phyloP scores from a whole-genome alignment of 2,888 invertebrate species.

The Brenthis ino region DNA sequence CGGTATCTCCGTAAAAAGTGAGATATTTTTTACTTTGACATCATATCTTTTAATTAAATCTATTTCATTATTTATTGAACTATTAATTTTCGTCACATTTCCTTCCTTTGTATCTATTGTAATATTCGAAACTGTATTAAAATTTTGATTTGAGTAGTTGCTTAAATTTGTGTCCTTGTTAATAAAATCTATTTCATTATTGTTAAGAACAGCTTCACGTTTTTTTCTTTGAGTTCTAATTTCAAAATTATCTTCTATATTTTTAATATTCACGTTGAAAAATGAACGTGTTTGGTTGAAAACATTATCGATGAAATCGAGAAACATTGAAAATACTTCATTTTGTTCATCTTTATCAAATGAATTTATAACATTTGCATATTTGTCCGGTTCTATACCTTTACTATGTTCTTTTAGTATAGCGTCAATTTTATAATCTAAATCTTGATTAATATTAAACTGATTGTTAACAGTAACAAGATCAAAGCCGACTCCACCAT shows the following conservation, averaged over 20 bases:
- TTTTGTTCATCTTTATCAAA: slow-evolving; percentile 58
- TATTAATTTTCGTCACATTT: slow-evolving; percentile 25
- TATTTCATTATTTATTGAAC: neutral
- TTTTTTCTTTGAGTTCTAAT: slow-evolving; percentile 55
- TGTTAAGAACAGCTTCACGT: slow-evolving; percentile 44
- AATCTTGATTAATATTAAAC: slow-evolving; percentile 45
- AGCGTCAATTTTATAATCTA: slow-evolving; percentile 52
- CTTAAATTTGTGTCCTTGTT: slow-evolving; percentile 8
- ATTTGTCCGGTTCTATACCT: slow-evolving; percentile 59
- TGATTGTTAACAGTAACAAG: slow-evolving; percentile 54
- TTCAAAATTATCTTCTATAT: slow-evolving; percentile 40
- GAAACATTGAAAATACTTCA: slow-evolving; percentile 54
- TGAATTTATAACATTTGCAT: slow-evolving; percentile 53
- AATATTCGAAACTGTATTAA: neutral
- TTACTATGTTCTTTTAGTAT: slow-evolving; percentile 68
- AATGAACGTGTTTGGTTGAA: slow-evolving; percentile 57
- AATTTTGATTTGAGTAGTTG: slow-evolving; percentile 19
- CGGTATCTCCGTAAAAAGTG: slow-evolving; percentile 41
- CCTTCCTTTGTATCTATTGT: neutral
- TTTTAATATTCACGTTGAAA: slow-evolving; percentile 49
- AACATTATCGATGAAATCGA: slow-evolving; percentile 52
- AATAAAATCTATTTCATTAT: neutral
- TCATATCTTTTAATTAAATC: slow-evolving; percentile 9
- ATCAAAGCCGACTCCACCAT: slow-evolving; percentile 77
- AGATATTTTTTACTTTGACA: slow-evolving; percentile 26